Evolutionary conservation across 1,140 invertebrate genomes (phyloP).

Genomic region (Orussus abietinus): DNA sequence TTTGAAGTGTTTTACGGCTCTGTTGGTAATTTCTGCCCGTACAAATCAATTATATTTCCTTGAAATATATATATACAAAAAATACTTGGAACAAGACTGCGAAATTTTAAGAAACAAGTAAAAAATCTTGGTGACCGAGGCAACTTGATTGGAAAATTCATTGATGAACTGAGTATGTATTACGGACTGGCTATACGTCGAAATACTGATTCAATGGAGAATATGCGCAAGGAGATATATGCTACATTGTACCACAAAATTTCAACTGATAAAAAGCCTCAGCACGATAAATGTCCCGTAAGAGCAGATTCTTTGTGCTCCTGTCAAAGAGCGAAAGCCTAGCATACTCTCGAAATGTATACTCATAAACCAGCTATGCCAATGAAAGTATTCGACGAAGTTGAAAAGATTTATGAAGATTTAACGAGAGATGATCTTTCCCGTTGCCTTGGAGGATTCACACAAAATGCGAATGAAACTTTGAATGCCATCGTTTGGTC

Average conservation of each 20-base stretch:
- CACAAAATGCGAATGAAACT: slow-evolving; percentile 13
- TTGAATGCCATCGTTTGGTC: slow-evolving; percentile 12
- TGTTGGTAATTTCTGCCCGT: too few species aligned
- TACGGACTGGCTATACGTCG: slow-evolving; percentile 18
- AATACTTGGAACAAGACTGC: slow-evolving; percentile 9
- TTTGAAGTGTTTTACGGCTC: too few species aligned
- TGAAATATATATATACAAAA: slow-evolving; percentile 10
- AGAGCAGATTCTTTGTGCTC: slow-evolving; percentile 12
- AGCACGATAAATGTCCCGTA: slow-evolving; percentile 9
- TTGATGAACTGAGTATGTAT: slow-evolving; percentile 13
- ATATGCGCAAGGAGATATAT: slow-evolving; percentile 19
- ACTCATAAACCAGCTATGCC: slow-evolving; percentile 7
- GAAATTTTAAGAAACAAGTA: slow-evolving; percentile 7
- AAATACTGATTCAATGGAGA: slow-evolving; percentile 15
- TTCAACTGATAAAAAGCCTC: slow-evolving; percentile 11
- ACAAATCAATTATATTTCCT: too few species aligned
- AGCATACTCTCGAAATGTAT: background rate
- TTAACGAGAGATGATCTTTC: slow-evolving; percentile 4
- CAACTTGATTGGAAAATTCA: slow-evolving; percentile 12
- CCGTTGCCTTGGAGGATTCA: slow-evolving; percentile 16
- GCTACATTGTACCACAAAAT: slow-evolving; percentile 12
- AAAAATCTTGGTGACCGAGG: slow-evolving; percentile 9
- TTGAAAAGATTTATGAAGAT: slow-evolving; percentile 14
- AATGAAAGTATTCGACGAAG: slow-evolving; percentile 7
- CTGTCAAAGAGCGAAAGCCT: slow-evolving; percentile 8